phyloP scores from a whole-genome alignment of 1,140 invertebrate species.

The Aphis craccivora region DNA sequence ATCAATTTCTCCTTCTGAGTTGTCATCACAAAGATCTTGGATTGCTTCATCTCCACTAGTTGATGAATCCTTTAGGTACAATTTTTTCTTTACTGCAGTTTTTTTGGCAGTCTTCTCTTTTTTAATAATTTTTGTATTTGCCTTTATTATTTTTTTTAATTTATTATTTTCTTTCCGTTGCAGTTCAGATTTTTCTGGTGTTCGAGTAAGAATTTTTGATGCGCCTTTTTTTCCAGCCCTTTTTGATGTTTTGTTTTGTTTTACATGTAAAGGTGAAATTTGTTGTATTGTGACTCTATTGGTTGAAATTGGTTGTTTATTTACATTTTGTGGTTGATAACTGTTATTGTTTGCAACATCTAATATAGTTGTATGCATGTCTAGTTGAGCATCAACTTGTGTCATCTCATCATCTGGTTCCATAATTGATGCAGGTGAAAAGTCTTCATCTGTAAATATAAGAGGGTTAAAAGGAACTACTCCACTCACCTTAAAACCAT shows the following conservation, averaged over 20 bases:
- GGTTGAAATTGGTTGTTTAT: no score
- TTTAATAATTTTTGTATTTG: background rate
- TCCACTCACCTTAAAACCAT: background rate
- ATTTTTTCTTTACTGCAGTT: no score
- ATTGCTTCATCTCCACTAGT: background rate
- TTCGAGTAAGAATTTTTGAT: background rate
- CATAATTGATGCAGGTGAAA: background rate
- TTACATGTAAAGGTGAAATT: background rate
- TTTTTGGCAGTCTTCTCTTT: background rate
- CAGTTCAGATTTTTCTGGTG: background rate
- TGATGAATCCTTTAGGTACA: background rate
- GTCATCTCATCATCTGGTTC: background rate
- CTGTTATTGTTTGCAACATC: no score
- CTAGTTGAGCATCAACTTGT: no score
- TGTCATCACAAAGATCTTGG: background rate
- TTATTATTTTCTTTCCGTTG: no score
- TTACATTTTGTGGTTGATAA: no score
- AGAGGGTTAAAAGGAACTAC: background rate
- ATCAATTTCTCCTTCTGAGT: background rate
- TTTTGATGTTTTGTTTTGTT: background rate
- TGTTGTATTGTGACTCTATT: background rate
- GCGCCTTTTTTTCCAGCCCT: background rate
- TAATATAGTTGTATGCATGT: no score
- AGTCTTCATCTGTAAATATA: background rate
- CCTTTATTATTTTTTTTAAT: no score